Percentiles rank a stretch among this genome's conserved stretches.
phyloP scores from a whole-genome alignment of 2,113 vertebrate species.

The Eupsittula cactorum region DNA sequence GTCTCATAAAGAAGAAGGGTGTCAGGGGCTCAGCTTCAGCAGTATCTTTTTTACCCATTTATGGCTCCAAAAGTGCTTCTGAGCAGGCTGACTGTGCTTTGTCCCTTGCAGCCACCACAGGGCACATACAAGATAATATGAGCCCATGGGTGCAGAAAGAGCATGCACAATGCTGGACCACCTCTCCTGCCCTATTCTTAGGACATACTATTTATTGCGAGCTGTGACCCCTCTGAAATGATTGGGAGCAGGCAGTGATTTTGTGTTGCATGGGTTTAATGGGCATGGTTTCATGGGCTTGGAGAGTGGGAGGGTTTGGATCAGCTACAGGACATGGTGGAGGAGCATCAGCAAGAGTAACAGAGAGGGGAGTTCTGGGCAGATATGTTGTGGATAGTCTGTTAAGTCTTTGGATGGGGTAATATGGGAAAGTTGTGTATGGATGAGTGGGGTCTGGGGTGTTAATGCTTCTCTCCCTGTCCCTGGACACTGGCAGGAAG shows the following conservation, averaged over 20 bases:
- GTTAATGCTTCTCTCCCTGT: slow-evolving; percentile 23
- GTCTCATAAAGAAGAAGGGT: background rate
- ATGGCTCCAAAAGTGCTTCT: background rate
- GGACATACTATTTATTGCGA: accelerated
- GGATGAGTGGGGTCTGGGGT: background rate
- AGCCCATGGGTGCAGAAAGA: background rate
- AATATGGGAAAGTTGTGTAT: background rate
- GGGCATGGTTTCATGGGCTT: accelerated
- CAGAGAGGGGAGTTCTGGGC: background rate
- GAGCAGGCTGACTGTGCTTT: background rate
- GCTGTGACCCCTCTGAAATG: background rate
- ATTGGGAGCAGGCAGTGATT: background rate
- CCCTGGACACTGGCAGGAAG: slow-evolving; percentile 73
- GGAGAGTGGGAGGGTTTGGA: background rate
- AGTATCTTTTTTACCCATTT: background rate
- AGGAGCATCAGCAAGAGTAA: background rate
- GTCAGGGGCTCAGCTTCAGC: background rate
- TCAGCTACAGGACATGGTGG: background rate
- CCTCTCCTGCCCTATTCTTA: background rate
- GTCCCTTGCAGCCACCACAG: background rate
- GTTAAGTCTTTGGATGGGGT: background rate
- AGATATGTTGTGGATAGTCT: background rate
- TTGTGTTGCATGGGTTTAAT: background rate
- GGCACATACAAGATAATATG: background rate
- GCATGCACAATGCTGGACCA: background rate